Conservation (phyloP, 2,888 invertebrate species). For the Lamellibrachia satsuma region DNA sequence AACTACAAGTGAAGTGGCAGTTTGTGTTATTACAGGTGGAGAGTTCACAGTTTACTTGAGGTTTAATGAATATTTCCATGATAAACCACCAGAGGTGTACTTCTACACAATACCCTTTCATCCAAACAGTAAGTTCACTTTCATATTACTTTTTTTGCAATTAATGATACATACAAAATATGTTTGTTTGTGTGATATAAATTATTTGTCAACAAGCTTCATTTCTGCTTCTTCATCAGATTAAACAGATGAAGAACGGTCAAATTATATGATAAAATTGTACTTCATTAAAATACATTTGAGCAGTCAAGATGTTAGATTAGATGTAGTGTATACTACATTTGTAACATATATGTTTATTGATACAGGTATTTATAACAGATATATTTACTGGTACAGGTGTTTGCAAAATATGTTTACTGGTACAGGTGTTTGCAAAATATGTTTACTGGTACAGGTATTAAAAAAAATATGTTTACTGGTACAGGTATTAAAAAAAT, state of each 20-base stretch:
- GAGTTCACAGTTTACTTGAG: constrained; percentile 59
- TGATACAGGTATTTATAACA: too few species aligned
- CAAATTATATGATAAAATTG: too few species aligned
- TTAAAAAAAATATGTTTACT: too few species aligned
- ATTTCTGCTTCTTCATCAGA: neutral
- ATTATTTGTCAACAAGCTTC: neutral
- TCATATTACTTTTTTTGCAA: neutral
- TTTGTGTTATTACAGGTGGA: constrained; percentile 51
- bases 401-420: too few species aligned
- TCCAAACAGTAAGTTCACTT: constrained; percentile 58
- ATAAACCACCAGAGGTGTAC: constrained; percentile 56
- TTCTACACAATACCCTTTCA: constrained; percentile 64
- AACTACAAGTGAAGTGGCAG: neutral
- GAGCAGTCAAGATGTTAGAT: too few species aligned
- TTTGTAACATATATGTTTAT: too few species aligned
- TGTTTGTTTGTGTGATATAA: neutral
- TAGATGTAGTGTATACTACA: too few species aligned
- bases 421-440: neutral
- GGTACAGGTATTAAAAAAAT: neutral
- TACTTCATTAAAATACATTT: too few species aligned
- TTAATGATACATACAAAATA: neutral
- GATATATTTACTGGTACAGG: too few species aligned
- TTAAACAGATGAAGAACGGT: too few species aligned
- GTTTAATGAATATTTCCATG: constrained; percentile 60
- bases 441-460: too few species aligned